phyloP scores from a whole-genome alignment of 2,797 vertebrate genomes.

The Erethizon dorsatum region DNA sequence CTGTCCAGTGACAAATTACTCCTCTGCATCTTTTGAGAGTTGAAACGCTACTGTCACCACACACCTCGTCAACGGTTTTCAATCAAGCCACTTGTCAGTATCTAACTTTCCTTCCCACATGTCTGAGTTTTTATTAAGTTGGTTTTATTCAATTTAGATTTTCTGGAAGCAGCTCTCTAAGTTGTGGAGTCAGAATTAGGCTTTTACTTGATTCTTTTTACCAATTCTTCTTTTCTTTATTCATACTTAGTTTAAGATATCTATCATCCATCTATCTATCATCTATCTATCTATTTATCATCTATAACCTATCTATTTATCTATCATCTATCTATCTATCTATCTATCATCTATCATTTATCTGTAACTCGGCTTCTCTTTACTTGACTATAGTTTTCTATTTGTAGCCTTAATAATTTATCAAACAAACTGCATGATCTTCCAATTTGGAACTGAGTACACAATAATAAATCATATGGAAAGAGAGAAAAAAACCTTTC shows the following conservation, averaged over 20 bases:
- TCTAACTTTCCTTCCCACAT: neutral
- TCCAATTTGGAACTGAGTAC: neutral
- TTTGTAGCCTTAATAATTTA: slow-evolving; percentile 34
- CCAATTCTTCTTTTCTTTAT: neutral
- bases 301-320: neutral
- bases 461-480: neutral
- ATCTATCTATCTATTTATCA: neutral
- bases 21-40: neutral
- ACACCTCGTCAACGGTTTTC: neutral
- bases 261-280: neutral
- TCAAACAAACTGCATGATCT: neutral
- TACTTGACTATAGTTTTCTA: neutral
- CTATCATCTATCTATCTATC: no score
- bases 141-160: slow-evolving; percentile 11
- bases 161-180: neutral
- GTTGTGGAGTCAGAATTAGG: neutral
- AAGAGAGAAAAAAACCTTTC: neutral
- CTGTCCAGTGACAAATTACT: neutral
- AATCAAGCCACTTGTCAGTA: neutral
- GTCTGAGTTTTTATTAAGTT: neutral
- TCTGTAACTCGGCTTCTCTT: neutral
- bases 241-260: neutral
- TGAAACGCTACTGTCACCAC: neutral
- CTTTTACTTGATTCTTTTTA: neutral
- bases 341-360: neutral